Base-by-base conservation (phyloP, 2,797 vertebrate species). In the Cossypha polioptera region DNA sequence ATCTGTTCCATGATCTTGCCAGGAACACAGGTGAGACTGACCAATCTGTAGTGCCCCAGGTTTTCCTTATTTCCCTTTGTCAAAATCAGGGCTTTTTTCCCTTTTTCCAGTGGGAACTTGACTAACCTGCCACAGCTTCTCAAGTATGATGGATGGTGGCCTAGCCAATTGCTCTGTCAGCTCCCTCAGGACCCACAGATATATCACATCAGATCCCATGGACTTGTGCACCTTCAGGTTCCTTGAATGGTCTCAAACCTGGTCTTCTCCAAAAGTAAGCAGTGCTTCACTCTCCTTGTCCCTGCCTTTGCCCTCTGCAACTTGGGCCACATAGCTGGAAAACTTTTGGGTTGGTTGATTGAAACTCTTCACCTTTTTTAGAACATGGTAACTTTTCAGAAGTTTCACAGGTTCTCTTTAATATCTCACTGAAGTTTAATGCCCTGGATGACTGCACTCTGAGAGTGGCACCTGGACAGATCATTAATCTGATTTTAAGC, bases 31-130 rank as follows among this genome's bases (percentile, higher is more conserved):
- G 43, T 38, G 45, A 66, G 24, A 51, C 45, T 29, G 28, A 66
- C 29, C n/a, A 14, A 38, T 15, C 43, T 21, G 19, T 6, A 58
- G 58, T 5, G 20, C 16, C 9, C 29, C 16, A 66, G 3, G 38
- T 31, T 45, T 29, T 73, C 53, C n/a, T 51, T 65, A 58, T 25
- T 33, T 58, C 45, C 16, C 19, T 25, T 66, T 65, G 24, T n/a
- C 17, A 45, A 72, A 31, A 59, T 4, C 0, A 0, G 29, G 20
- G 8, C n/a, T 16, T 66, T 35, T 28, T 53, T 59, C 17, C 54
- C 33, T 26, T 67, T 61, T 54, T 42, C 25, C 40, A 61, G 7
- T 13, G 31, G 61, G 47, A 74, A 35, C 7, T 29, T 22, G 31
- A 47, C 13, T 40, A 19, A 66, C 42, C 29, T 54, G 33, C 12